These are phyloP conservation scores for Danaus melanippus DNA, from an alignment of 1,140 invertebrate genomes.

Conservation along the genomic window DNA sequence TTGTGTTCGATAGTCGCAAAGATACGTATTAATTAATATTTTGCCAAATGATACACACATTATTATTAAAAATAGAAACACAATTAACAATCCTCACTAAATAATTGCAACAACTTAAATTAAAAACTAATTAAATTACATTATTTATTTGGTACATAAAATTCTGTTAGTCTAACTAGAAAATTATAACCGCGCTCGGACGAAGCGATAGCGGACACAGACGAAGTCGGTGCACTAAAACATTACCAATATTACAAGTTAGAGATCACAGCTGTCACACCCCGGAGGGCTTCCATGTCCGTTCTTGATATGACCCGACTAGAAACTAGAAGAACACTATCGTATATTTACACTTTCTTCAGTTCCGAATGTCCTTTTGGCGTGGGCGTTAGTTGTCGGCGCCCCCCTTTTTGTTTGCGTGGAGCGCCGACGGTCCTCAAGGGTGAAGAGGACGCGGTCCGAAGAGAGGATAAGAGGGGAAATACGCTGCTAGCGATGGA, in stretches of 20 bases:
- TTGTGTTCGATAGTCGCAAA: slow-evolving; percentile 15
- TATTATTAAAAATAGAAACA: slow-evolving; percentile 61
- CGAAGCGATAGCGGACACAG: slow-evolving; percentile 41
- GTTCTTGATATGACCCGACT: slow-evolving; percentile 66
- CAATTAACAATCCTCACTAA: slow-evolving; percentile 65
- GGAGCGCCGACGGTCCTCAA: slow-evolving; percentile 72
- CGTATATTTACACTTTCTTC: slow-evolving; percentile 60
- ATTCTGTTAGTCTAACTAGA: slow-evolving; percentile 66
- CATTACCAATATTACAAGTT: slow-evolving; percentile 59
- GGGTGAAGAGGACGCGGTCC: slow-evolving; percentile 81
- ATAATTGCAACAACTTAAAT: slow-evolving; percentile 63
- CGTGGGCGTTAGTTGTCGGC: slow-evolving; percentile 69
- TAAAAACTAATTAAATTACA: slow-evolving; percentile 59
- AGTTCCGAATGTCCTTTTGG: slow-evolving; percentile 60
- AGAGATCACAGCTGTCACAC: slow-evolving; percentile 70
- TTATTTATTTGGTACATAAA: slow-evolving; percentile 67
- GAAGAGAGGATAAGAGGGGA: slow-evolving; percentile 89
- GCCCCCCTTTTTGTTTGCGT: slow-evolving; percentile 68
- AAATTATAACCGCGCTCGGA: slow-evolving; percentile 45
- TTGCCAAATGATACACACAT: slow-evolving; percentile 30
- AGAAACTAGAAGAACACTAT: slow-evolving; percentile 54
- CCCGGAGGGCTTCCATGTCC: slow-evolving; percentile 46
- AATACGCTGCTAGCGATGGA: slow-evolving; percentile 81
- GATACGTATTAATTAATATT: slow-evolving; percentile 35
- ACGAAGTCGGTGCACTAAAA: slow-evolving; percentile 51